These are phyloP conservation scores for Macroramphosus scolopax DNA, from an alignment of 2,797 vertebrate genomes.

Conservation along the genomic window DNA sequence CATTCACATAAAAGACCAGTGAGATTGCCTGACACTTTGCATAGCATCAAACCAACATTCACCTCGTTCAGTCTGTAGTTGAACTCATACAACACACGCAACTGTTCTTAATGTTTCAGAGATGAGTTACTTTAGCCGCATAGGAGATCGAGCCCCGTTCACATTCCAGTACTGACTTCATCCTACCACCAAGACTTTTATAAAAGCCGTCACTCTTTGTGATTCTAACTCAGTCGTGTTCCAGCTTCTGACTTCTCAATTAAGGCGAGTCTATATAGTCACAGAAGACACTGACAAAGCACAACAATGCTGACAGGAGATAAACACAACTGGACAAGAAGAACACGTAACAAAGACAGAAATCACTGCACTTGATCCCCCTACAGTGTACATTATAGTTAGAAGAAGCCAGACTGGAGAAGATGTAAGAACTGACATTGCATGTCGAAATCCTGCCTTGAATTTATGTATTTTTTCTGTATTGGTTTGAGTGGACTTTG, in stretches of 20 bases:
- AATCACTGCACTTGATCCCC: conserved; percentile 1
- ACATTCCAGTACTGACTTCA: neutral
- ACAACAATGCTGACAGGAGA: conserved; percentile 25
- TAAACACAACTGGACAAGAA: conserved; percentile 32
- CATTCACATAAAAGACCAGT: conserved; percentile 58
- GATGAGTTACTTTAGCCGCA: too few species aligned
- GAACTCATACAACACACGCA: conserved; percentile 3
- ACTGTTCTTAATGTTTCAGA: neutral
- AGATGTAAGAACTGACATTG: conserved; percentile 5
- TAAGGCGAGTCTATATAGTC: conserved; percentile 43
- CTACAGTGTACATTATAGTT: neutral
- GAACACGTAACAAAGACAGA: conserved; percentile 32
- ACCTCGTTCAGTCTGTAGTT: conserved; percentile 12
- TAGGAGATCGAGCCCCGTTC: too few species aligned
- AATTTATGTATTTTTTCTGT: too few species aligned
- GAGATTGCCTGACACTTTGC: conserved; percentile 35
- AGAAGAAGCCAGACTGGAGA: conserved; percentile 6
- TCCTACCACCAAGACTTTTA: neutral
- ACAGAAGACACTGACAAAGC: conserved; percentile 27
- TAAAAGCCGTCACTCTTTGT: neutral
- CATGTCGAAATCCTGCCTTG: neutral
- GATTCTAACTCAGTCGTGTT: conserved; percentile 7
- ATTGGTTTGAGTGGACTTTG: too few species aligned
- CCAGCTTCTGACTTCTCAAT: conserved; percentile 28
- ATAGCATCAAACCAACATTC: conserved; percentile 42